Conservation (phyloP, 2,797 vertebrate species). For the Notamacropus eugenii region DNA sequence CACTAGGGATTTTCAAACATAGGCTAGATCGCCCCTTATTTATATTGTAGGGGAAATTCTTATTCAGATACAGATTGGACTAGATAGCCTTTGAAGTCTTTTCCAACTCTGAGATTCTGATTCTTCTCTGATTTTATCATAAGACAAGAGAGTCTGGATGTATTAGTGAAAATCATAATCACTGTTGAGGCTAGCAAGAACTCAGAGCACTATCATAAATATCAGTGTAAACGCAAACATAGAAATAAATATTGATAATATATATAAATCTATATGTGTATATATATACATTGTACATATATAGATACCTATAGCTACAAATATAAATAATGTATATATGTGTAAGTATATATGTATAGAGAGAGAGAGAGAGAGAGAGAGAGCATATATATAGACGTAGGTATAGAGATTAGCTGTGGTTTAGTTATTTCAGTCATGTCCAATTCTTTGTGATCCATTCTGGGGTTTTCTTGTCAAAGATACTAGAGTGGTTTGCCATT, state of each 20-base stretch:
- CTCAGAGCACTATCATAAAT: neutral
- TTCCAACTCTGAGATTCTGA: neutral
- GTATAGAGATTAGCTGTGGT: neutral
- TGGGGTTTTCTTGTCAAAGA: neutral
- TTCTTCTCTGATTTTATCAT: neutral
- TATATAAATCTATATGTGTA: neutral
- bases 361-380: too few species aligned
- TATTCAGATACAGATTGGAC: neutral
- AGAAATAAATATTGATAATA: neutral
- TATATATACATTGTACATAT: neutral
- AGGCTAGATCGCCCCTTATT: neutral
- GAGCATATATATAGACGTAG: neutral
- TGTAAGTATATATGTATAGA: too few species aligned
- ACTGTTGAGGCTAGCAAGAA: neutral
- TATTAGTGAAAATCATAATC: neutral
- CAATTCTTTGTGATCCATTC: neutral
- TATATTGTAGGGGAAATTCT: neutral
- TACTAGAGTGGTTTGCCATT: neutral
- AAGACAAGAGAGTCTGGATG: neutral
- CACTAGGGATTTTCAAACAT: neutral
- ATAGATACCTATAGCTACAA: too few species aligned
- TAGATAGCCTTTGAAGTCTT: neutral
- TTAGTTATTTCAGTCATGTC: neutral
- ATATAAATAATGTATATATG: too few species aligned
- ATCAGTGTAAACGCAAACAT: neutral